These are phyloP conservation scores for Dasyornis broadbenti DNA, from an alignment of 2,113 vertebrate species.

Conservation along the genomic window DNA sequence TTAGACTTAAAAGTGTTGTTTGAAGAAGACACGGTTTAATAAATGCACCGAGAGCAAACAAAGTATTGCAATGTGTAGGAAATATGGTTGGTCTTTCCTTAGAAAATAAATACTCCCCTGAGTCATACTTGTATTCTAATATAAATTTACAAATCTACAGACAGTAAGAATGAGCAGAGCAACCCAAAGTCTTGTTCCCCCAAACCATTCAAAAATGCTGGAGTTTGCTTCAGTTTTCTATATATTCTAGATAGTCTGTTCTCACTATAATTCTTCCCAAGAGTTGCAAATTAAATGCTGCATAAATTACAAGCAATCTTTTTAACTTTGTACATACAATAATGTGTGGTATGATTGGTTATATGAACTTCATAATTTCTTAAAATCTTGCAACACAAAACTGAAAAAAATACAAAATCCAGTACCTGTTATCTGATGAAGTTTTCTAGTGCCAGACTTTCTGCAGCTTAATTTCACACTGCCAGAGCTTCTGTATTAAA, in stretches of 20 bases:
- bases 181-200: background rate
- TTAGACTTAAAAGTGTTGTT: background rate
- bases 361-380: background rate
- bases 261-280: background rate
- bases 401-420: background rate
- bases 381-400: background rate
- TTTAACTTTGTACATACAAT: background rate
- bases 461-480: constrained; percentile 49
- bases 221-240: background rate
- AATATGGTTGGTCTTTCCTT: background rate
- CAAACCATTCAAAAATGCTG: background rate
- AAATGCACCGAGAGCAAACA: background rate
- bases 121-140: background rate
- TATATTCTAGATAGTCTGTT: background rate
- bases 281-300: constrained; percentile 3
- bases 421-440: constrained; percentile 65
- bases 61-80: background rate
- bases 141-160: background rate
- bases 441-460: constrained; percentile 51
- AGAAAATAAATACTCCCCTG: background rate
- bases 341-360: background rate
- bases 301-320: background rate
- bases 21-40: background rate
- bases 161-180: background rate
- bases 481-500: constrained; percentile 62